A percentile compares a stretch with the other conserved stretches of the same genome.
phyloP scores from a whole-genome alignment of 1,140 invertebrate species.

The Bombus impatiens region DNA sequence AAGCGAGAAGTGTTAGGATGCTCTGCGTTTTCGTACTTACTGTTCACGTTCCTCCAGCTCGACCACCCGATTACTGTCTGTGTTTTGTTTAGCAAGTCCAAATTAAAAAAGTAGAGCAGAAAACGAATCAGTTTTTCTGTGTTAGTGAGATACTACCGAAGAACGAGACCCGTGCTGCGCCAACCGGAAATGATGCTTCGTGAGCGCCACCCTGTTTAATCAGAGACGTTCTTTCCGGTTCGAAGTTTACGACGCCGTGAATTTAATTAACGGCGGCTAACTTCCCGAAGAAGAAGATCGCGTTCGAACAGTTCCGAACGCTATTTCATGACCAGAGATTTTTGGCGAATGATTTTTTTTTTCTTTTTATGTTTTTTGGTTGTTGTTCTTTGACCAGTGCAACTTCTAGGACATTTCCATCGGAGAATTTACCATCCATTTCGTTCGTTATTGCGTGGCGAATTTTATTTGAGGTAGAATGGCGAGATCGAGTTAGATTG shows the following conservation, averaged over 20 bases:
- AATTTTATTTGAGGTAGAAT: background rate
- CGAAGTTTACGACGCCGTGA: slow-evolving; percentile 8
- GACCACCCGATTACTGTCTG: slow-evolving; percentile 89
- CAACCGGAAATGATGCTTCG: background rate
- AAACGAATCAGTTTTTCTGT: slow-evolving; percentile 78
- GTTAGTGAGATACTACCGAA: slow-evolving; percentile 75
- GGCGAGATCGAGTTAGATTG: background rate
- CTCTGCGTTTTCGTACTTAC: slow-evolving; percentile 85
- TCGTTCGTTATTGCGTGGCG: background rate
- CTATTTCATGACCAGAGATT: background rate
- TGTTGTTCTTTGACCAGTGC: background rate
- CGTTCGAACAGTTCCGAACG: background rate
- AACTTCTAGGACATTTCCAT: background rate
- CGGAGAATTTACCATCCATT: background rate
- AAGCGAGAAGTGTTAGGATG: slow-evolving; percentile 49
- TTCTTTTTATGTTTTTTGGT: too few relatives aligned
- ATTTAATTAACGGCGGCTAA: slow-evolving; percentile 39
- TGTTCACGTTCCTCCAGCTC: slow-evolving; percentile 92
- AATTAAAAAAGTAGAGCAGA: slow-evolving; percentile 82
- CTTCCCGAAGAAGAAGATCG: background rate
- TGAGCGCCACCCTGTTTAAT: background rate
- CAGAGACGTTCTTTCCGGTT: background rate
- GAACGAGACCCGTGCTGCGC: slow-evolving; percentile 34
- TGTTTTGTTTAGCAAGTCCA: slow-evolving; percentile 81
- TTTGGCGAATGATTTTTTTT: background rate